Evolutionary conservation across 2,797 vertebrate species (phyloP).

Genomic region (Acipenser transmontanus): DNA sequence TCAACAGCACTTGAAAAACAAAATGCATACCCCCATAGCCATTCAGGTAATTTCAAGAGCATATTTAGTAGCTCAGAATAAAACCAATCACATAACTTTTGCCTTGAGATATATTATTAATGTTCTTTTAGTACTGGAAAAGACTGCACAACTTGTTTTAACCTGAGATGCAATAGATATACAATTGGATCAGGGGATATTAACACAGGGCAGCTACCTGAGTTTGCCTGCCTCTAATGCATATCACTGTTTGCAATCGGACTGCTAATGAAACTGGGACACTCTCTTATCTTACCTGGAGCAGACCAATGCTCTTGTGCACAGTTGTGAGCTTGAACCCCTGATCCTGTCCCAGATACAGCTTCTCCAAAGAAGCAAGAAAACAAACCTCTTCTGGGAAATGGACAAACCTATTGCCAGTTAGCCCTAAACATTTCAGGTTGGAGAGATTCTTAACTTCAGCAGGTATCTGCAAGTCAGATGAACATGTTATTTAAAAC

Average conservation of each 20-base stretch:
- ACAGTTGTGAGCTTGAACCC: constrained; percentile 40
- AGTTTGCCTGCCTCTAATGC: background rate
- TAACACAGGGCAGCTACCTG: background rate
- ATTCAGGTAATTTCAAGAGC: too few species aligned
- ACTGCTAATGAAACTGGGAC: too few species aligned
- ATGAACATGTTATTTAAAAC: background rate
- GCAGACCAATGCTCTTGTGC: constrained; percentile 38
- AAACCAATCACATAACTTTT: too few species aligned
- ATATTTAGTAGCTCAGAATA: too few species aligned
- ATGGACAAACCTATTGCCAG: constrained; percentile 44
- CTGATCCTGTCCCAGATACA: constrained; percentile 49
- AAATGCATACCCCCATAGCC: too few species aligned
- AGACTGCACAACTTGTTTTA: too few species aligned
- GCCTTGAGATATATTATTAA: too few species aligned
- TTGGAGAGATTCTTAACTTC: constrained; percentile 36
- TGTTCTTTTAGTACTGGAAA: too few species aligned
- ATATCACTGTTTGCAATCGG: too few species aligned
- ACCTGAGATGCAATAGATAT: background rate
- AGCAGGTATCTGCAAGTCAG: constrained; percentile 33
- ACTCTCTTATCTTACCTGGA: constrained; percentile 34
- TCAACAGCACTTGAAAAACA: too few species aligned
- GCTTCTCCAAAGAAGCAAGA: constrained; percentile 42
- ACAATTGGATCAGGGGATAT: background rate
- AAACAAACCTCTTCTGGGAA: constrained; percentile 49
- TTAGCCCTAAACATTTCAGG: constrained; percentile 46